phyloP scores from a whole-genome alignment of 2,797 vertebrate species.

The Thunnus albacares region DNA sequence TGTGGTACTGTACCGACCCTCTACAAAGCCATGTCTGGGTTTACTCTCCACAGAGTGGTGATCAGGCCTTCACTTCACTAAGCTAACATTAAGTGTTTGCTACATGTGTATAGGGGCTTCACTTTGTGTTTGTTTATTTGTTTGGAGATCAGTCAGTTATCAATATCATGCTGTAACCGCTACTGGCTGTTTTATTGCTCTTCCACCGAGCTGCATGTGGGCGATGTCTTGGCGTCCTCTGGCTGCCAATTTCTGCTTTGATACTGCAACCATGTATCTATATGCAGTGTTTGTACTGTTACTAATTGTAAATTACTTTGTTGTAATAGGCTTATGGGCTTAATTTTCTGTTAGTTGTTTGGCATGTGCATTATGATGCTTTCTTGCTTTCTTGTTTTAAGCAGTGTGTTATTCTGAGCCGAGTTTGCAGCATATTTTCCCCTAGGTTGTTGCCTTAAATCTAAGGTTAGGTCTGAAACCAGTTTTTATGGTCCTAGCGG shows the following conservation, averaged over 20 bases:
- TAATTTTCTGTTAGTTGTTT: not conserved
- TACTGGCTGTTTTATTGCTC: not conserved
- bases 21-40: no score
- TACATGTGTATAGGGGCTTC: not conserved
- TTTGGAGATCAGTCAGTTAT: not conserved
- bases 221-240: not conserved
- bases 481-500: not conserved
- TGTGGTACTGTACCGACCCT: no score
- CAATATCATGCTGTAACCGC: not conserved
- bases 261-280: not conserved
- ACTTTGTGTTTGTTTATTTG: not conserved
- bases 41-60: no score
- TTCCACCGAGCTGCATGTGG: not conserved
- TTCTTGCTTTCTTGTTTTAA: not conserved
- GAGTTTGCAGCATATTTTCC: not conserved
- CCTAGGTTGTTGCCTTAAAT: no score
- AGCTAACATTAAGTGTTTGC: not conserved
- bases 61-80: not conserved
- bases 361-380: not conserved
- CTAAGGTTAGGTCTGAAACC: not conserved
- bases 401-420: not conserved
- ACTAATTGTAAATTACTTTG: not conserved
- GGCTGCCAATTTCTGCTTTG: not conserved
- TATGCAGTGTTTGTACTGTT: not conserved
- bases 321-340: not conserved